Conservation (phyloP, 2,888 invertebrate species). For the Spodoptera picta region DNA sequence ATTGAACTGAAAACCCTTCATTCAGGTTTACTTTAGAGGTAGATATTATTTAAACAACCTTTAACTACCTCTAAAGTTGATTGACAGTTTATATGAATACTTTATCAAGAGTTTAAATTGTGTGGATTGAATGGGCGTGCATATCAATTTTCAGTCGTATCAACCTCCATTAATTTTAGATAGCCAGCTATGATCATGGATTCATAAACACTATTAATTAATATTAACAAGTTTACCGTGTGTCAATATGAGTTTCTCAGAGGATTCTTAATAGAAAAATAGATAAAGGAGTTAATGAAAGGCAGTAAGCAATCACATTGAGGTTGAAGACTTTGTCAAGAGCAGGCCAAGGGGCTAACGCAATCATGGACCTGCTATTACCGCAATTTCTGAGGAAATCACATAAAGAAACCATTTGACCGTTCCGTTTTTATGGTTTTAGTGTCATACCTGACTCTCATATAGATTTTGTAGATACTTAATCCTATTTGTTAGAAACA, state of each 20-base stretch:
- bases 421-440: slow-evolving; percentile 60
- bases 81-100: too few relatives aligned
- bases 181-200: not conserved
- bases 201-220: slow-evolving; percentile 1
- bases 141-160: too few relatives aligned
- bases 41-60: too few relatives aligned
- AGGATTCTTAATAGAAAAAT: slow-evolving; percentile 45
- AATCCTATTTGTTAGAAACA: not conserved
- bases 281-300: slow-evolving; percentile 57
- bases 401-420: slow-evolving; percentile 68
- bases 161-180: not conserved
- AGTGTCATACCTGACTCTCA: slow-evolving; percentile 4
- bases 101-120: too few relatives aligned
- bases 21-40: too few relatives aligned
- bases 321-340: slow-evolving; percentile 60
- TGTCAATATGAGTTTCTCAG: slow-evolving; percentile 6
- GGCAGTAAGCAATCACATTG: slow-evolving; percentile 63
- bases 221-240: slow-evolving; percentile 1
- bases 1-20: too few relatives aligned
- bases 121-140: too few relatives aligned
- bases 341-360: slow-evolving; percentile 67
- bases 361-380: slow-evolving; percentile 71
- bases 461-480: slow-evolving; percentile 2
- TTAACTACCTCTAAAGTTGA: too few relatives aligned
- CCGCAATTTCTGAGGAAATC: slow-evolving; percentile 74